Evolutionary conservation across 2,113 vertebrate genomes (phyloP), one percentile per base, ranked within the genome.

Genomic region (Melanerpes aurifrons): DNA sequence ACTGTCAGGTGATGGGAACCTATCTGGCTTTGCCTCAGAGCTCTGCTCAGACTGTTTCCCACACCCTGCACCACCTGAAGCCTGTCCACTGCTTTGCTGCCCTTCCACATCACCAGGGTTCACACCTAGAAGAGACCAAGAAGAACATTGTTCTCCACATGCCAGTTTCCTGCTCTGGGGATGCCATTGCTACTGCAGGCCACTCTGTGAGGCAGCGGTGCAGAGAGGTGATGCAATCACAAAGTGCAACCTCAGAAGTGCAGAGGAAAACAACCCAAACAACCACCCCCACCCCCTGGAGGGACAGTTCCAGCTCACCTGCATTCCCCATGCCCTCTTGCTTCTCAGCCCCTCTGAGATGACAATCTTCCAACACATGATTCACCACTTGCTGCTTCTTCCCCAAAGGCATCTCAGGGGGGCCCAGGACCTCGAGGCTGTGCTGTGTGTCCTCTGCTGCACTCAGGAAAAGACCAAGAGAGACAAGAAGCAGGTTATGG

Each of bases 301-400:
- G 28, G 64, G 18, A 56, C 26, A 40, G 50, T 25, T 79, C 37
- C 37, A 43, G 37, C 76, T 87, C 82, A 98, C 96, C 96, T 77
- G 92, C 37, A 32, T 78, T 86, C 54, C 81, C 56, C 20, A 25
- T 8, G 15, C 31, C 89, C 29, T 92, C 80, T 45, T 86, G 73
- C 54, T 92, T 89, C 50, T 95, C 94, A 24, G 93, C 89, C 96
- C 96, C 96, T 71, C 89, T 93, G 50, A 93, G 84, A 54, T 1
- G 25, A 74, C 92, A 97, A 73, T 94, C 94, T 25, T 93, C 95
- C 84, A 96, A 91, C 11, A 93, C 53, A 1, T 2, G 31, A 31
- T 56, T 92, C 93, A 96, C 94, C 77, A 88, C 73, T 86, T 95
- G 85, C 13, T n/a, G 79, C 58, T 97, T 97, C 89, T 90, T 95